Evolutionary conservation across 2,113 vertebrate genomes (phyloP), one percentile per base, ranked within the genome.

Genomic region (Tichodroma muraria): DNA sequence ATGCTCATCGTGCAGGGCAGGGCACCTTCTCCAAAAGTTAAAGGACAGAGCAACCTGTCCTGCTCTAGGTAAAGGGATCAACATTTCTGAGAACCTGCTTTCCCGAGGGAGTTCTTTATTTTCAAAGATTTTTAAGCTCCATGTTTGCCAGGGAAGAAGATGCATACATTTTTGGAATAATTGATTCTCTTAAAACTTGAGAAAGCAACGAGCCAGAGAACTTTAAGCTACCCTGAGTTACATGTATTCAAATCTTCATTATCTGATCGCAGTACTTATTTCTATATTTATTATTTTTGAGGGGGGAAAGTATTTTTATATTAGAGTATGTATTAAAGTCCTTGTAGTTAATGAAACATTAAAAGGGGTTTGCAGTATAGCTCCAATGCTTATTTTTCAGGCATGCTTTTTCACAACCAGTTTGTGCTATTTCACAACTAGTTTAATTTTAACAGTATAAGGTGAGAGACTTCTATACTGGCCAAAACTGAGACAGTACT

Each of bases 1-100:
- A 8, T 1, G 0, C 19, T 65, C 12, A 1, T 14, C 1, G 1
- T 10, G 2, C n/a, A 7, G 27, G 56, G 54, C 69, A 10, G 7
- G 21, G 37, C 24, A n/a, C 18, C 42, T 35, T n/a, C 59, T 17
- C 18, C 53, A 45, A n/a, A 18, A 40, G 13, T 16, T 12, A 47
- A 63, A 59, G 63, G 37, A 40, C 22, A 9, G 31, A 71, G 27
- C 30, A 56, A 24, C 22, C 57, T 49, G n/a, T 42, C 11, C 1
- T 49, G 49, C 54, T 24, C 57, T 30, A 24, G 8, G 3, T 1
- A 37, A 44, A n/a, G 18, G 27, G 15, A 35, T 31, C 42, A 71
- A 28, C 47, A 19, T 6, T 30, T 37, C 31, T 7, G 6, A 28
- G 44, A 63, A 25, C 15, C 20, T 54, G 37, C 56, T 80, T 80